Percentiles rank a stretch among this genome's conserved stretches.
phyloP scores from a whole-genome alignment of 2,888 invertebrate genomes.

The Neoascia interrupta region DNA sequence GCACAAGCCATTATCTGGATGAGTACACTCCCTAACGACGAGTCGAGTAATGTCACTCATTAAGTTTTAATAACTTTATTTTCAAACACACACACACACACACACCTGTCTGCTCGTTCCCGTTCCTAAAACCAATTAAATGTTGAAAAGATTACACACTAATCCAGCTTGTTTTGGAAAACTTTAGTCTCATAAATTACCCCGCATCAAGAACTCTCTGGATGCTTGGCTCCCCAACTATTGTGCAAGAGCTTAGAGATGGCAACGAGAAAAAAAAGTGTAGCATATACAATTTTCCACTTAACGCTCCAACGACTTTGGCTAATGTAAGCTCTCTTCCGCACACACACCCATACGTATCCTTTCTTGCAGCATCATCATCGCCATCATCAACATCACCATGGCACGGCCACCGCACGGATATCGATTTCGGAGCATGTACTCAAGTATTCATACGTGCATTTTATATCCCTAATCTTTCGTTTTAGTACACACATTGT shows the following conservation, averaged over 20 bases:
- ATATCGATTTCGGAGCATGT: slow-evolving; percentile 51
- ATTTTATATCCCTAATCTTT: slow-evolving; percentile 64
- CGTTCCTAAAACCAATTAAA: too few species aligned
- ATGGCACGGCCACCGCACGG: neutral
- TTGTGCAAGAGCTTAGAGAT: neutral
- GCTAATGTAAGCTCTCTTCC: slow-evolving; percentile 52
- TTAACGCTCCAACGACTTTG: slow-evolving; percentile 54
- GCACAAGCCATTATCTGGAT: too few species aligned
- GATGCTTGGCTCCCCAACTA: neutral
- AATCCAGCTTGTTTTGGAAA: slow-evolving; percentile 44
- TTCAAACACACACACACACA: too few species aligned
- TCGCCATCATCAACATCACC: slow-evolving; percentile 22
- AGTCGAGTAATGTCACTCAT: too few species aligned
- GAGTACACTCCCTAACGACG: too few species aligned
- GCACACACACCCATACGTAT: slow-evolving; percentile 16
- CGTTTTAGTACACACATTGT: slow-evolving; percentile 57
- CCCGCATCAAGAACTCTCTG: slow-evolving; percentile 26
- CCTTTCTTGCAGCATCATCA: slow-evolving; percentile 42
- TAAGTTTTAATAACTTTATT: too few species aligned
- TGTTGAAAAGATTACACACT: slow-evolving; percentile 59
- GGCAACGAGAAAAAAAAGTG: neutral
- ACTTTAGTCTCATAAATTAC: slow-evolving; percentile 59
- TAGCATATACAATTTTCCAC: slow-evolving; percentile 60
- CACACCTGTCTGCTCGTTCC: too few species aligned
- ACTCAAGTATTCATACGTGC: slow-evolving; percentile 67